Evolutionary conservation across 2,888 invertebrate species (phyloP).

Genomic region (Tenthredo livida): DNA sequence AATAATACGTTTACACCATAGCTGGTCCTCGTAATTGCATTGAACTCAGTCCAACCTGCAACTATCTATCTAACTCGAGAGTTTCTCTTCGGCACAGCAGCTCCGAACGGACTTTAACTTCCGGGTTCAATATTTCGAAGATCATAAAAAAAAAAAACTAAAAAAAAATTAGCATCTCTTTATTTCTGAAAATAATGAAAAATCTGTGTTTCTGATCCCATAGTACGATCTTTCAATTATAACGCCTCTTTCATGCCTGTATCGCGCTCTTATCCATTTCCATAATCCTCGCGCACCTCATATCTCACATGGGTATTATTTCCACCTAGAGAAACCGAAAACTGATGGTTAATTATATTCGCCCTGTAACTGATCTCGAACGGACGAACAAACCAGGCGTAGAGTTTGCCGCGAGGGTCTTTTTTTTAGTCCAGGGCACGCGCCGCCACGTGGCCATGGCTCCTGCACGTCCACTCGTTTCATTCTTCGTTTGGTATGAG

Average conservation of each 20-base stretch:
- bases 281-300: slow-evolving; percentile 37
- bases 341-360: slow-evolving; percentile 78
- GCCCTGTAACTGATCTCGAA: slow-evolving; percentile 62
- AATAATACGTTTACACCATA: slow-evolving; percentile 55
- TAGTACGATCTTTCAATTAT: slow-evolving; percentile 26
- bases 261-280: not conserved
- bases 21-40: slow-evolving; percentile 40
- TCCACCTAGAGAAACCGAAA: slow-evolving; percentile 73
- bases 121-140: not conserved
- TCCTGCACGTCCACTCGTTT: slow-evolving; percentile 33
- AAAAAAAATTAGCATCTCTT: not conserved
- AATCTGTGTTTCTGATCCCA: not conserved
- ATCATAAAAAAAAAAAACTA: not conserved
- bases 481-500: slow-evolving; percentile 27
- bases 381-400: slow-evolving; percentile 57
- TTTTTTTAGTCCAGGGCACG: slow-evolving; percentile 77
- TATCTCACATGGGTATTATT: slow-evolving; percentile 59
- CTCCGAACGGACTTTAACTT: not conserved
- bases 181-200: not conserved
- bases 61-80: not conserved
- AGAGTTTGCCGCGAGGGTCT: slow-evolving; percentile 62
- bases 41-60: slow-evolving; percentile 18
- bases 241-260: not conserved
- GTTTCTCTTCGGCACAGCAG: not conserved
- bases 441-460: slow-evolving; percentile 74